Conservation (phyloP, 1,140 invertebrate species). For the Microvelia longipes region DNA sequence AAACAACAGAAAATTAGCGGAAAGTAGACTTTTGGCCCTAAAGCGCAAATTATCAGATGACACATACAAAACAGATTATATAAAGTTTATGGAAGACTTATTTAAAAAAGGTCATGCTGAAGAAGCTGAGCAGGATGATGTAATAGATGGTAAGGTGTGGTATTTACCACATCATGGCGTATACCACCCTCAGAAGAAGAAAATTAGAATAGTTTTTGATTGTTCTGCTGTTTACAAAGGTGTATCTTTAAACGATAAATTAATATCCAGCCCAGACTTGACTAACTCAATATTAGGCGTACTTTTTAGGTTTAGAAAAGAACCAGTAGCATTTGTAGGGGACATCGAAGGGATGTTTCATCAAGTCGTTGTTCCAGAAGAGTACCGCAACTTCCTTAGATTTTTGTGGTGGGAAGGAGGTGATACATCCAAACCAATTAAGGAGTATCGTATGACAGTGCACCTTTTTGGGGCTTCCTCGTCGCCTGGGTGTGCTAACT, state of each 20-base stretch:
- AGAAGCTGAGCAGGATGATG: not conserved
- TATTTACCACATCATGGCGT: not conserved
- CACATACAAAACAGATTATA: not conserved
- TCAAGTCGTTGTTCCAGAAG: not conserved
- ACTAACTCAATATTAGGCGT: not conserved
- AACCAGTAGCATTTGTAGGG: not conserved
- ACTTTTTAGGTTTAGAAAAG: not conserved
- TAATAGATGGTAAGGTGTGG: not conserved
- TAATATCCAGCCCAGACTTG: not conserved
- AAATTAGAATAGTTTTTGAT: not conserved
- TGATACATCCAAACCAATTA: not conserved
- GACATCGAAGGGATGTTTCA: not conserved
- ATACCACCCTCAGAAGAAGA: not conserved
- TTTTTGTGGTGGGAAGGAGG: not conserved
- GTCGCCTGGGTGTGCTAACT: not conserved
- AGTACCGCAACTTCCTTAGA: not conserved
- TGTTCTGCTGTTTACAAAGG: not conserved
- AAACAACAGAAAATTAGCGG: not conserved
- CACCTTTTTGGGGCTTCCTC: not conserved
- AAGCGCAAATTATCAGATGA: not conserved
- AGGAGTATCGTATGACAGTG: not conserved
- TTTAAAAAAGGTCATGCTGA: not conserved
- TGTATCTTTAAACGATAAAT: not conserved
- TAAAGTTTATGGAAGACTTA: not conserved
- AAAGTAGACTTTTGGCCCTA: not conserved